Base-by-base conservation (phyloP, 2,888 invertebrate species). In the Pandemis cinnamomeana region DNA sequence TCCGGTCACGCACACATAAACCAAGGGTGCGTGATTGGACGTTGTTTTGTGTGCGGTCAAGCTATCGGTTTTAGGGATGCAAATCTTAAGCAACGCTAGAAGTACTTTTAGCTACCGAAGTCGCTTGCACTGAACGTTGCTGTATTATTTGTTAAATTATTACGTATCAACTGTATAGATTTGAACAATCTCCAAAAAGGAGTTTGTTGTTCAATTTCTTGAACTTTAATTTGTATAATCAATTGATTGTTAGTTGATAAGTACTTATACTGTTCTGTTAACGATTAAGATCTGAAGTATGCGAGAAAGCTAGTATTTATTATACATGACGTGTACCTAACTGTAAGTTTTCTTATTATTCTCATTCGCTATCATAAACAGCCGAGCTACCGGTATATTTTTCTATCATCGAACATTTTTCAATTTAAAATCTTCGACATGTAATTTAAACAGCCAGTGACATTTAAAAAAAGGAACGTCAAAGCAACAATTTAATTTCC, bases 401-500 rank as follows among this genome's bases (percentile, higher is more conserved):
- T 36, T 36, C 2, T 36, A 4, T 36, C 27, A 36, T 36, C 1
- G 5, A 44, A 44, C 2, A 5, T 5, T 6, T 8, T 8, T 44
- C 44, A 7, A 6, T 44, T 44, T 13, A 15, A 53, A 53, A 53
- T 15, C 6, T 2, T 15, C 53, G 15, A 15, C 53, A 7, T 53
- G 15, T 7, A 15, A 53, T 53, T 53, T 15, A 53, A 53, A 15
- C 53, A 1, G 15, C 15, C 53, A 53, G 2, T 53, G 0, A 11
- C 46, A 46, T 53, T 53, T 27, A 58, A 58, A 51, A 51, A 51
- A 51, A 58, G 20, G 8, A 58, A 10, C 8, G 27, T 58, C 11
- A 58, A 58, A 58, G 20, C 58, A 58, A 10, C 27, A 10, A 58
- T 58, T 58, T 58, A 8, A 67, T 53, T 15, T 67, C n/a, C 51